Evolutionary conservation across 2,888 invertebrate genomes (phyloP).

Genomic region (Cerastis rubricosa): DNA sequence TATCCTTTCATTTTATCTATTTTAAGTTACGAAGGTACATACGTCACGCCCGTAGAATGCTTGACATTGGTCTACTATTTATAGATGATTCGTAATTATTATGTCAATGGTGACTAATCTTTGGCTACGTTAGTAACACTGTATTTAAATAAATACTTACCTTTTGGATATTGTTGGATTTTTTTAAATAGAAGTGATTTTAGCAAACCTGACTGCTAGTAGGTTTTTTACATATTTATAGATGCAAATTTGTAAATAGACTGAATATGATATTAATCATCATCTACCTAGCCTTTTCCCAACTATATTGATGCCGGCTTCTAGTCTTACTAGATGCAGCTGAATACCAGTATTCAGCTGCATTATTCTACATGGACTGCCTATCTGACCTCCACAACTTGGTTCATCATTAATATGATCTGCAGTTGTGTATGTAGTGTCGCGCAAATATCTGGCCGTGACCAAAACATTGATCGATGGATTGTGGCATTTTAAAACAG

Average conservation of each 20-base stretch:
- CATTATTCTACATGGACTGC: no score
- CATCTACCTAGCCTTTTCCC: no score
- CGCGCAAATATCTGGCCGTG: background rate
- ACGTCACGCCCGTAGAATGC: constrained; percentile 34
- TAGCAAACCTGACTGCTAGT: background rate
- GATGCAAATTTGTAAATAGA: no score
- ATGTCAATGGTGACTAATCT: constrained; percentile 56
- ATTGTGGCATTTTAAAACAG: no score
- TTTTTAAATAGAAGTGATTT: background rate
- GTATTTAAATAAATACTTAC: constrained; percentile 31
- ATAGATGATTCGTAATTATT: constrained; percentile 60
- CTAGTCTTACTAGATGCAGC: no score
- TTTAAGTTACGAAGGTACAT: constrained; percentile 12
- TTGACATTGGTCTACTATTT: constrained; percentile 59
- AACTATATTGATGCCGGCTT: no score
- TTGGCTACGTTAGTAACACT: constrained; percentile 13
- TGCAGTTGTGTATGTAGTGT: background rate
- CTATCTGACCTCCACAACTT: no score
- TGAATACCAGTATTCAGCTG: no score
- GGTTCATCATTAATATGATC: background rate
- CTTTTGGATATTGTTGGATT: constrained; percentile 11
- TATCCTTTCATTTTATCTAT: constrained; percentile 8
- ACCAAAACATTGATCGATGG: background rate
- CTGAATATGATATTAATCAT: background rate
- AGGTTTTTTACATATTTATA: background rate